Conservation (phyloP, 2,797 vertebrate genomes). For the Nyctalus aviator region DNA sequence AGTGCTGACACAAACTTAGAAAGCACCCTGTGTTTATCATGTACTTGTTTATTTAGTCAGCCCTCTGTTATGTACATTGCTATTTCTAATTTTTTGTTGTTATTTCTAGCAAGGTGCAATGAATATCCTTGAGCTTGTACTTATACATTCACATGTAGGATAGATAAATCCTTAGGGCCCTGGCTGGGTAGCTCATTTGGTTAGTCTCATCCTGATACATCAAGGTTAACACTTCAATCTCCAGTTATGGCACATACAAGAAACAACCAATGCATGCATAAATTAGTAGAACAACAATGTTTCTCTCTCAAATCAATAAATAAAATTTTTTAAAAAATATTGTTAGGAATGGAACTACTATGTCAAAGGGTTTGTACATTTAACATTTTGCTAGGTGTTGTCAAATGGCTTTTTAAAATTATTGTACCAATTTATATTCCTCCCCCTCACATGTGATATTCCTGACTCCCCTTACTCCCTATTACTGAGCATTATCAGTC, state of each 20-base stretch:
- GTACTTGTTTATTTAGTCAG: neutral
- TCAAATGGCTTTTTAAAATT: neutral
- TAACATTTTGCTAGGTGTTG: neutral
- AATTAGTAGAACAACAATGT: neutral
- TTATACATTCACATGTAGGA: neutral
- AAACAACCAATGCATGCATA: neutral
- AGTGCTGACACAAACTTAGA: conserved; percentile 9
- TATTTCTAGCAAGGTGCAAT: neutral
- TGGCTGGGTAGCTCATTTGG: neutral
- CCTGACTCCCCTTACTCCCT: neutral
- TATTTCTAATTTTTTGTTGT: neutral
- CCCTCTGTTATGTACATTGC: neutral
- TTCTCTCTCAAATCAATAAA: neutral
- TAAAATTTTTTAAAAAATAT: neutral
- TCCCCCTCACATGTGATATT: neutral
- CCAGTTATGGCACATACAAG: neutral
- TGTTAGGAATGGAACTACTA: neutral
- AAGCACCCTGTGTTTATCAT: neutral
- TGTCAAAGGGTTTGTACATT: neutral
- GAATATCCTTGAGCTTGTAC: neutral
- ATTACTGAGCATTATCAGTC: neutral
- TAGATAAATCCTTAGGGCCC: neutral
- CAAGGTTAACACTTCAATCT: neutral
- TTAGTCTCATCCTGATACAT: neutral
- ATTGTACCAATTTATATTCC: neutral